Conservation (phyloP, 1,140 invertebrate genomes). For the Arion vulgaris region DNA sequence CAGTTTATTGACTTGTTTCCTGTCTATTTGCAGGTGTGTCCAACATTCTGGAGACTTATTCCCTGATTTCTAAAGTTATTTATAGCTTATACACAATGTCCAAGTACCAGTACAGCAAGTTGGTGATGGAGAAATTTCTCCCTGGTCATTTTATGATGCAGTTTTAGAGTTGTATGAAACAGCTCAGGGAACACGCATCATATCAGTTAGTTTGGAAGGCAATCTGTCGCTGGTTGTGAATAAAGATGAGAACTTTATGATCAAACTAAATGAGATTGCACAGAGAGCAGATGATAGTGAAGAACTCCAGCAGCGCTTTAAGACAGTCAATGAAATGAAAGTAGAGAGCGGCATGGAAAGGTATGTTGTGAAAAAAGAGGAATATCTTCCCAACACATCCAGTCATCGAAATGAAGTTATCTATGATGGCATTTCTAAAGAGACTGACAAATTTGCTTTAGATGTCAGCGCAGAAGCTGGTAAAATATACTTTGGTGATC, state of each 20-base stretch:
- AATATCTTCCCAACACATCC: slow-evolving; percentile 10
- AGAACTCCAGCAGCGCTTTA: slow-evolving; percentile 20
- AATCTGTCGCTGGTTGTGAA: slow-evolving; percentile 47
- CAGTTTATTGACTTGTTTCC: no score
- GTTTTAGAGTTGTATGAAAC: slow-evolving; percentile 49
- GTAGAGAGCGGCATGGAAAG: not conserved
- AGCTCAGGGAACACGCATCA: slow-evolving; percentile 37
- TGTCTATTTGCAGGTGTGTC: no score
- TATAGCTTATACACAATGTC: slow-evolving; percentile 26
- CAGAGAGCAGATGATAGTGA: slow-evolving; percentile 46
- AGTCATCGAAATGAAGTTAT: slow-evolving; percentile 20
- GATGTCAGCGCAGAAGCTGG: not conserved
- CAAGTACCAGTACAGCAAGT: slow-evolving; percentile 40
- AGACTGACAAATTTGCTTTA: slow-evolving; percentile 1
- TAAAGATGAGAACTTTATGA: slow-evolving; percentile 43
- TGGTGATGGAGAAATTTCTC: slow-evolving; percentile 46
- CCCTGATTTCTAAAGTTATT: no score
- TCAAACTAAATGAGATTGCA: slow-evolving; percentile 47
- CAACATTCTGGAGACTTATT: no score
- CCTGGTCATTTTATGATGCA: slow-evolving; percentile 48
- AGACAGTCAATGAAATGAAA: slow-evolving; percentile 1
- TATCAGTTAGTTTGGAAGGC: slow-evolving; percentile 47
- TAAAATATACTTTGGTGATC: not conserved
- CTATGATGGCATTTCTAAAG: slow-evolving; percentile 7
- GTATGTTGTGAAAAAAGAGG: slow-evolving; percentile 33